Percentiles rank a stretch among this genome's conserved stretches.
These are phyloP conservation scores for Salticus scenicus DNA, from an alignment of 2,888 invertebrate genomes.

Conservation along the genomic window DNA sequence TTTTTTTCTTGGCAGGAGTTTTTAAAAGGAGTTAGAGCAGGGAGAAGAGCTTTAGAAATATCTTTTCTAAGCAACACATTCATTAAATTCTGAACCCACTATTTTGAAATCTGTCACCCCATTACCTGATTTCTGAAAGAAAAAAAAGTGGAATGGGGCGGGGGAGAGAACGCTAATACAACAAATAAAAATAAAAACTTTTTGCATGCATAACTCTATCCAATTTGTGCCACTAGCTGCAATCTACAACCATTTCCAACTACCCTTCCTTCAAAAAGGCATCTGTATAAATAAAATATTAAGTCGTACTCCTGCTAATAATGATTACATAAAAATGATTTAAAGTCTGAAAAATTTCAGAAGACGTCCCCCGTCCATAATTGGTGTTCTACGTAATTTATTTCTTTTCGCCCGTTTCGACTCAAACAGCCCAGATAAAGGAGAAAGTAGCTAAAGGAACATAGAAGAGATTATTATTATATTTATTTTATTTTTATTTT, in stretches of 20 bases:
- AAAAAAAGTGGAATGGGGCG: neutral
- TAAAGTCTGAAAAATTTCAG: constrained; percentile 55
- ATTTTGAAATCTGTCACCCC: constrained; percentile 16
- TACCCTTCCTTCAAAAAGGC: constrained; percentile 23
- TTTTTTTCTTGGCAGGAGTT: neutral
- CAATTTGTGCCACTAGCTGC: constrained; percentile 52
- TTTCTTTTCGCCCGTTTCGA: constrained; percentile 43
- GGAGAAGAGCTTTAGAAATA: neutral
- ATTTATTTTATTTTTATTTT: neutral
- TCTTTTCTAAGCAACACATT: neutral
- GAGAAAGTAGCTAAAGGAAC: constrained; percentile 28
- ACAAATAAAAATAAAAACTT: constrained; percentile 2
- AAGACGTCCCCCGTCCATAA: constrained; percentile 52
- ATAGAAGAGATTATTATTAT: too few relatives aligned
- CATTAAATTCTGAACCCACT: constrained; percentile 12
- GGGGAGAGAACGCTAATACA: neutral
- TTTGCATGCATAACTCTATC: constrained; percentile 35
- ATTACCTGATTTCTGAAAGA: constrained; percentile 6
- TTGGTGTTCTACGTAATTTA: constrained; percentile 65
- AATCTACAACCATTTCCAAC: constrained; percentile 15
- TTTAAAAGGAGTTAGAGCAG: neutral
- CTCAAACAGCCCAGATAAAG: constrained; percentile 45
- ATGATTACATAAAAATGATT: constrained; percentile 69
- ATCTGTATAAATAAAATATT: constrained; percentile 68
- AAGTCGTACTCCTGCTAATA: constrained; percentile 66